Base-by-base conservation (phyloP, 2,888 invertebrate species). In the Rotaria sp. region DNA sequence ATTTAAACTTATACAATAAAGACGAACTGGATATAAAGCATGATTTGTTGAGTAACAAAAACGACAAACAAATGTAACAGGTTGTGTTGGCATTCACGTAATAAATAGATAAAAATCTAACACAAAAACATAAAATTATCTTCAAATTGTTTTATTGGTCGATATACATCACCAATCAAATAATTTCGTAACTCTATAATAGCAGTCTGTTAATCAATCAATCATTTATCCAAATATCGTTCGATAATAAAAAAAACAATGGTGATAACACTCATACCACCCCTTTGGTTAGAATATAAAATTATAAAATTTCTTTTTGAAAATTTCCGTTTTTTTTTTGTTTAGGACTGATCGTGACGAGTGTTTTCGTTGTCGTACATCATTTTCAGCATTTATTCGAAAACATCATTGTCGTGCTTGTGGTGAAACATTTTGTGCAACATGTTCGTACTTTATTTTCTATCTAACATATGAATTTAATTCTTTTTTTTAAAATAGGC, bases 331-430 rank as follows among this genome's bases (percentile, higher is more conserved):
- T n/a, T n/a, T 52, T 52, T 52, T 4, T 59, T 30, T 59, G 2
- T 30, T 35, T 15, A 67, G 67, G 67, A 67, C 67, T 67, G 67
- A 80, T 45, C 21, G 80, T 41, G 80, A 80, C n/a, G n/a, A 80
- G n/a, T 80, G 80, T 80, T 80, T 80, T 80, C 80, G 80, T 45
- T 80, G 80, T n/a, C 80, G 11, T 45, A 80, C 80, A 80, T n/a
- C 80, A 45, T 80, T 80, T n/a, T 38, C 80, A n/a, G 45, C 80
- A 80, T 80, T 80, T 15, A 80, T 26, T 26, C 80, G 80, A 80
- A 80, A 80, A 45, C 80, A 80, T 80, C 80, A 80, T 80, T 80
- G 80, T 80, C 41, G 80, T 21, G 80, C 45, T 1, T 80, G 80
- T 80, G 80, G 80, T 45, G 80, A 80, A n/a, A 45, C 80, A 13